Evolutionary conservation across 92 coral and sea anemone genomes (phyloP).

Genomic region (Parazoanthus swiftii): DNA sequence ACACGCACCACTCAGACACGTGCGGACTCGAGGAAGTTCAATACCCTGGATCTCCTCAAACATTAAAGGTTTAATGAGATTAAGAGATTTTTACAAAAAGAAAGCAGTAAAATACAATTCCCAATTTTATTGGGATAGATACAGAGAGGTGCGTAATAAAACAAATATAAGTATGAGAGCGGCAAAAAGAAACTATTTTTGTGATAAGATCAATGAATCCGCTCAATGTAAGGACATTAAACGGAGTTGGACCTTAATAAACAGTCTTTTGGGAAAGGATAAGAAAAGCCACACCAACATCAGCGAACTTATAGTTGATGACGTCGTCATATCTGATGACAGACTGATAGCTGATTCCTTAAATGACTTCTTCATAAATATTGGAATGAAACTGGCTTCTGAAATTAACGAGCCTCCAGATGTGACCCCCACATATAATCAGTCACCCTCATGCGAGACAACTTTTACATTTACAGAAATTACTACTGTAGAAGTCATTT

Average conservation of each 20-base stretch:
- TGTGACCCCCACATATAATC: no score
- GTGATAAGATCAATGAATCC: neutral
- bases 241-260: conserved; percentile 23
- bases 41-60: conserved; percentile 47
- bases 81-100: conserved; percentile 39
- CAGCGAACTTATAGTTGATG: conserved; percentile 20
- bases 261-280: neutral
- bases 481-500: no score
- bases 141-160: conserved; percentile 2
- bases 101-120: conserved; percentile 24
- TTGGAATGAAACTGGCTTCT: neutral
- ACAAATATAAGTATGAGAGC: conserved; percentile 16
- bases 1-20: conserved; percentile 44
- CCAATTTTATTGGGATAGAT: conserved; percentile 30
- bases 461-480: no score
- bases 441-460: no score
- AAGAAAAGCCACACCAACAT: neutral
- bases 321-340: neutral
- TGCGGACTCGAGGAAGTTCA: conserved; percentile 6
- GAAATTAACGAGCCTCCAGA: no score
- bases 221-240: conserved; percentile 11
- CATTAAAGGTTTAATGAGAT: conserved; percentile 26
- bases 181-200: conserved; percentile 23
- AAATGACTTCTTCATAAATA: conserved; percentile 10
- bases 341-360: conserved; percentile 19